phyloP scores from a whole-genome alignment of 2,797 vertebrate species.

The Acanthiza pusilla region DNA sequence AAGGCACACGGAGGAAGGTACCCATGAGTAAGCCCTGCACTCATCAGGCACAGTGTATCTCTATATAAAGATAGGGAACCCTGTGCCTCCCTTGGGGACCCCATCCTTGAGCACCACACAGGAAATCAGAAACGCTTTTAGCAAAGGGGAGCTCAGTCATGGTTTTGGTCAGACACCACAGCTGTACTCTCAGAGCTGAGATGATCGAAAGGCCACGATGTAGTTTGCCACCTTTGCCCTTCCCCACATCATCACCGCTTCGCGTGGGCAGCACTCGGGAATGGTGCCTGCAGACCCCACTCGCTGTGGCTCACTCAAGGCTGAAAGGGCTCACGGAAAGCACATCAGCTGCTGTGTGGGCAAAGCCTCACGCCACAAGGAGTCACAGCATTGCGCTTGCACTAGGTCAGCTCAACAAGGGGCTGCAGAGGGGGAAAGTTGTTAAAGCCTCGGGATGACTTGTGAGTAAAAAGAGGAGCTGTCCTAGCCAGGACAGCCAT shows the following conservation, averaged over 20 bases:
- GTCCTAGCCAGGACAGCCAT: neutral
- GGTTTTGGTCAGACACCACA: neutral
- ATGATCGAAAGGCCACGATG: neutral
- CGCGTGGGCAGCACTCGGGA: accelerated
- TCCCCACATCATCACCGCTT: accelerated
- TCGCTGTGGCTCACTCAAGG: accelerated
- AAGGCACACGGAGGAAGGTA: neutral
- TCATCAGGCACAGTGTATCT: accelerated
- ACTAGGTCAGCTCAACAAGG: neutral
- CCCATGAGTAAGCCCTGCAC: neutral
- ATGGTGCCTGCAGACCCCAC: neutral
- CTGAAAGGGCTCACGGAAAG: neutral
- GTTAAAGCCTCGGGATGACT: neutral
- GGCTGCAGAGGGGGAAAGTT: neutral
- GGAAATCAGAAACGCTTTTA: neutral
- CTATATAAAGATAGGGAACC: neutral
- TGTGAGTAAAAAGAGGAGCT: neutral
- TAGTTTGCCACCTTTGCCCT: neutral
- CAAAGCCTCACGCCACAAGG: accelerated
- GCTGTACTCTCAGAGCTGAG: neutral
- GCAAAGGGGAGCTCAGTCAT: neutral
- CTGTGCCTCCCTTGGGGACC: neutral
- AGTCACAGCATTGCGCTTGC: accelerated
- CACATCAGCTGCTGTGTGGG: accelerated
- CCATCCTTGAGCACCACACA: accelerated